Evolutionary conservation across 2,797 vertebrate species (phyloP).

Genomic region (Fratercula arctica): DNA sequence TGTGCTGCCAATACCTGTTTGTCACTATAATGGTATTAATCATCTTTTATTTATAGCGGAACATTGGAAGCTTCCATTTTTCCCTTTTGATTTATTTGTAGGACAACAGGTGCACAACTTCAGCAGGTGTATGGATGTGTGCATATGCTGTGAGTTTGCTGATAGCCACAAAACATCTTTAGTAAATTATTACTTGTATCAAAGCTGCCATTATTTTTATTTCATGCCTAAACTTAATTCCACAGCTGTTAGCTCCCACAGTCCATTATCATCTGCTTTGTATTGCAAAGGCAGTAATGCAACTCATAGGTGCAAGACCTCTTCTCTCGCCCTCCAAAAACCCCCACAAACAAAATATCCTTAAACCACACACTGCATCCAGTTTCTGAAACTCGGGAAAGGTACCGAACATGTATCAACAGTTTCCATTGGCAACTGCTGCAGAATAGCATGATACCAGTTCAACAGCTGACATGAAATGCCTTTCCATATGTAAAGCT

Average conservation of each 20-base stretch:
- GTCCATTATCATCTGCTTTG: conserved; percentile 42
- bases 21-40: conserved; percentile 42
- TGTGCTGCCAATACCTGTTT: conserved; percentile 48
- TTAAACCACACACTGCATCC: not conserved
- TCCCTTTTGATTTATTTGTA: conserved; percentile 14
- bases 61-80: conserved; percentile 15
- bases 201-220: conserved; percentile 48
- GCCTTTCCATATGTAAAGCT: conserved; percentile 87
- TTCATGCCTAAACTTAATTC: conserved; percentile 53
- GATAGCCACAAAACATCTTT: conserved; percentile 39
- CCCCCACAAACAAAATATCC: conserved; percentile 13
- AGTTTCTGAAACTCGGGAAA: conserved; percentile 66
- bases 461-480: conserved; percentile 85
- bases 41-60: conserved; percentile 46
- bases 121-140: not conserved
- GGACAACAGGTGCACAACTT: conserved; percentile 45
- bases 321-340: not conserved
- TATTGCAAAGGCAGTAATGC: conserved; percentile 17
- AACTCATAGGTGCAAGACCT: conserved; percentile 32
- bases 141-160: conserved; percentile 40
- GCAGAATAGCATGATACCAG: conserved; percentile 75
- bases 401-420: conserved; percentile 33
- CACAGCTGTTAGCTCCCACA: conserved; percentile 48
- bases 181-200: conserved; percentile 55
- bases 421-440: conserved; percentile 71